Evolutionary conservation across 2,113 vertebrate species (phyloP).

Genomic region (pig (Sus scrofa)): T2T-Sscrofa CM000815.6:87850001-87850500

Average conservation of each 20-base stretch:
- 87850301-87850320: not conserved
- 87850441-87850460: no score
- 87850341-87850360: not conserved
- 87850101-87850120: not conserved
- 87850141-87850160: not conserved
- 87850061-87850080: not conserved
- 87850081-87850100: not conserved
- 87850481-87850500: no score
- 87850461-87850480: no score
- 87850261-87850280: not conserved
- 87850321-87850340: not conserved
- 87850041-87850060: not conserved
- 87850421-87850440: no score
- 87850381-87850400: no score
- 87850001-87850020: no score
- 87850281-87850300: accelerated
- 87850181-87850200: no score
- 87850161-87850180: not conserved
- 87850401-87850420: no score
- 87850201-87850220: accelerated
- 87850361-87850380: no score
- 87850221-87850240: accelerated
- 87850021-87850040: accelerated
- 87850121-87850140: not conserved
- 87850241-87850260: accelerated